A percentile compares a stretch with the other conserved stretches of the same genome.
Conservation (phyloP, 2,113 vertebrate species). For the Camelus dromedarius region DNA sequence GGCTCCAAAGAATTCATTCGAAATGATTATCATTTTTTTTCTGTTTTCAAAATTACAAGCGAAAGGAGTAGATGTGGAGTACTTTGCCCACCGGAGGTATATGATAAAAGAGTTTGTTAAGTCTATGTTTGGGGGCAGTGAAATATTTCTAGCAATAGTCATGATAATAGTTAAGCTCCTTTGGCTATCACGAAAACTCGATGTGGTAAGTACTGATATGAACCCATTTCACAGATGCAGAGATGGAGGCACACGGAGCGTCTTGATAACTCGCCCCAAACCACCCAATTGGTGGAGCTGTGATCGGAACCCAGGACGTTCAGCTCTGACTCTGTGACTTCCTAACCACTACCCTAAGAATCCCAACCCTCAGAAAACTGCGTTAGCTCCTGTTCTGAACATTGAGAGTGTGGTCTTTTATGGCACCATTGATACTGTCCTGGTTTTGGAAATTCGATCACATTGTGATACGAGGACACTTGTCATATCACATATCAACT, state of each 20-base stretch:
- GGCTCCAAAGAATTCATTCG: conserved; percentile 42
- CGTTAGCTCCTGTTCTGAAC: not conserved
- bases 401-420: not conserved
- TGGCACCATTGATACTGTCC: rapidly evolving
- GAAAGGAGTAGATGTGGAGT: not conserved
- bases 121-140: not conserved
- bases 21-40: not conserved
- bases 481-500: not conserved
- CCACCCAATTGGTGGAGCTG: not conserved
- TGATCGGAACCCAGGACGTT: not conserved
- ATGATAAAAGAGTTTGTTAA: not conserved
- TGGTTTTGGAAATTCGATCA: not conserved
- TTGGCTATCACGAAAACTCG: not conserved
- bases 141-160: not conserved
- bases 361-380: not conserved
- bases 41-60: not conserved
- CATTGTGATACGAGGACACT: too few species aligned
- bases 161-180: not conserved
- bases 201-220: not conserved
- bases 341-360: too few species aligned
- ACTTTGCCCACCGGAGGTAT: not conserved
- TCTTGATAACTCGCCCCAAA: not conserved
- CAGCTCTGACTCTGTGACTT: not conserved
- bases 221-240: not conserved
- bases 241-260: not conserved